A percentile compares a stretch with the other conserved stretches of the same genome.
Evolutionary conservation across 2,113 vertebrate genomes (phyloP).

Genomic region (Myrmophylax atrothorax): DNA sequence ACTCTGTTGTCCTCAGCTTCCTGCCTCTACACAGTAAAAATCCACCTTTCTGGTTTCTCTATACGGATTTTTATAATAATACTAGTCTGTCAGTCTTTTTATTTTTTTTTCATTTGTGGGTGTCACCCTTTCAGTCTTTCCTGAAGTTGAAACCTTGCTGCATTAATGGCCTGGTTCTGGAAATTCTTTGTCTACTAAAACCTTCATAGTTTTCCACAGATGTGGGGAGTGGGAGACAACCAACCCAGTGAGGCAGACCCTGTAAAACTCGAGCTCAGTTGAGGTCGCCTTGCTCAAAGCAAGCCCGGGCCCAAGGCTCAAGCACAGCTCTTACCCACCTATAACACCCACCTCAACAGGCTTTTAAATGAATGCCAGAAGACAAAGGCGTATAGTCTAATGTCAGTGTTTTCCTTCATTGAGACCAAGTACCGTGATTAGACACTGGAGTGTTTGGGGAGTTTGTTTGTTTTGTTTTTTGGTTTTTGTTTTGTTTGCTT

Average conservation of each 20-base stretch:
- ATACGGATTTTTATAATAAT: not conserved
- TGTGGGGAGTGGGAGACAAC: rapidly evolving
- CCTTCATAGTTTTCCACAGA: rapidly evolving
- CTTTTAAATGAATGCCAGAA: not conserved
- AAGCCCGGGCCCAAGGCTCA: not conserved
- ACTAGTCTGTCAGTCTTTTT: not conserved
- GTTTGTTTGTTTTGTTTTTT: not conserved
- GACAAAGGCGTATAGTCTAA: not conserved
- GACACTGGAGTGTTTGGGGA: not conserved
- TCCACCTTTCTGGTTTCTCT: not conserved
- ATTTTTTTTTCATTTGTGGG: not conserved
- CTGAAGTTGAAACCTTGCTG: not conserved
- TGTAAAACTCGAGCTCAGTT: not conserved
- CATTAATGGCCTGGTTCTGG: not conserved
- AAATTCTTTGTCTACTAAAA: not conserved
- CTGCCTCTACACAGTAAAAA: not conserved
- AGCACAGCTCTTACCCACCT: not conserved
- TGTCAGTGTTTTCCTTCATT: not conserved
- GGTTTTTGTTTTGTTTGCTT: not conserved
- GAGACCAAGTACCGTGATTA: not conserved
- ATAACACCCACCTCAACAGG: not conserved
- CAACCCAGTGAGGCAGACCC: rapidly evolving
- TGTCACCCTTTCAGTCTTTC: not conserved
- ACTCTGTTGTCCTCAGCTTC: not conserved
- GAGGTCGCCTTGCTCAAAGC: not conserved